Base-by-base conservation (phyloP, 2,888 invertebrate species). In the Tubulanus polymorphus region DNA sequence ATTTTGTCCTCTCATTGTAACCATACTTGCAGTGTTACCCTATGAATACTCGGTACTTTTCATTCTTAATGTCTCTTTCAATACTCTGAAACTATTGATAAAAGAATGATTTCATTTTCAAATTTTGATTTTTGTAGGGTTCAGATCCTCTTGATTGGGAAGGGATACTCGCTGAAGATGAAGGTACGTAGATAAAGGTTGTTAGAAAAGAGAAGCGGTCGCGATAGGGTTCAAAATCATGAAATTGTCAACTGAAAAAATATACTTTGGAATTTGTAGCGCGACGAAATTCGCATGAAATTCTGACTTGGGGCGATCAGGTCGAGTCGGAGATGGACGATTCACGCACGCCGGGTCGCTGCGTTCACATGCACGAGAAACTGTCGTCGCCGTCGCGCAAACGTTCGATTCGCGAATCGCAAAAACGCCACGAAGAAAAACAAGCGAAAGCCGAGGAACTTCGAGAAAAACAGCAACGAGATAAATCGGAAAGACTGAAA, bases 291-390 rank as follows among this genome's bases (percentile, higher is more conserved):
- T n/a, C n/a, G 15, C 41, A 23, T 41, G 41, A 15, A 15, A 15
- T 8, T 41, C 15, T 41, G 86, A 87, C 89, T 1, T 90, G 90
- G 89, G 89, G 89, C 0, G 93, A 93, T 64, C 82, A 92, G 18
- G 86, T 91, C 25, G 73, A 72, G 53, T 68, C 70, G 23, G 74
- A 74, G 48, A 66, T 67, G 12, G 70, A 71, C 48, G 60, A 64
- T 3, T 48, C 89, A 0, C 84, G 94, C n/a, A 90, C 92, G 75
- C 95, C 96, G 0, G 95, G 93, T 51, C 84, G 94, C 53, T 93
- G 93, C 0, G 86, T 92, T 57, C 91, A 94, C 66, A 83, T 96
- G 46, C 95, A 95, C 78, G 93, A 93, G 66, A 96, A 95, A 75
- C 81, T 97, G 0, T 93, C 93, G 0, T 92, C 91, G 48, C 94